phyloP scores from a whole-genome alignment of 2,113 vertebrate species.

The Mystacornis crossleyi region DNA sequence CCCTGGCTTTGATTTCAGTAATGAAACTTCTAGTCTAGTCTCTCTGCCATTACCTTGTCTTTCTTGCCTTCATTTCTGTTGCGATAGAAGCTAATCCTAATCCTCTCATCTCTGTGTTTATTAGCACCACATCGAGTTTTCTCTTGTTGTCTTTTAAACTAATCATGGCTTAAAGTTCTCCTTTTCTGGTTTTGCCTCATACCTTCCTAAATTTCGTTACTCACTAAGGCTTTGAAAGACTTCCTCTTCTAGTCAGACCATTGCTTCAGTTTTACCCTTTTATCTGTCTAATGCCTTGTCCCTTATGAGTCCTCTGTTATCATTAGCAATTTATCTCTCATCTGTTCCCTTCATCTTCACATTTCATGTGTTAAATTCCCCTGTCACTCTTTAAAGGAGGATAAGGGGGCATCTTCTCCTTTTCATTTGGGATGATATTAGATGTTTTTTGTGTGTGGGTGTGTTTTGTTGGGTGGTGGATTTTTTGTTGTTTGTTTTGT shows the following conservation, averaged over 20 bases:
- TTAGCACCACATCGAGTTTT: neutral
- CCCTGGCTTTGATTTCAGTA: neutral
- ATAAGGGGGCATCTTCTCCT: neutral
- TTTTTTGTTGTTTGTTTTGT: neutral
- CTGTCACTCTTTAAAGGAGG: neutral
- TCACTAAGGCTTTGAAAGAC: neutral
- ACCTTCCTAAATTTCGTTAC: neutral
- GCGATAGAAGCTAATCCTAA: neutral
- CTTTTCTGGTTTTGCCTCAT: neutral
- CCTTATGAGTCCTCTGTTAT: neutral
- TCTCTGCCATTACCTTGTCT: neutral
- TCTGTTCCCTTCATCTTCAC: neutral
- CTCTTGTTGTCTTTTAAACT: neutral
- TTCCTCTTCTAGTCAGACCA: neutral
- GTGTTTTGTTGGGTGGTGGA: neutral
- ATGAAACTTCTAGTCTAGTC: neutral
- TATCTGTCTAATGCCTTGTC: neutral
- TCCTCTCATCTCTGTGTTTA: neutral
- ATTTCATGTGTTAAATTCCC: neutral
- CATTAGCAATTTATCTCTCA: neutral
- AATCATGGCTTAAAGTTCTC: neutral
- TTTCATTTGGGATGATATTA: neutral
- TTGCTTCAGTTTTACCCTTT: neutral
- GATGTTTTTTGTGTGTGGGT: neutral
- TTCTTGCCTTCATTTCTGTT: neutral